These are phyloP conservation scores for Drosophila stalkeri DNA, from an alignment of 2,888 invertebrate species.

Conservation along the genomic window DNA sequence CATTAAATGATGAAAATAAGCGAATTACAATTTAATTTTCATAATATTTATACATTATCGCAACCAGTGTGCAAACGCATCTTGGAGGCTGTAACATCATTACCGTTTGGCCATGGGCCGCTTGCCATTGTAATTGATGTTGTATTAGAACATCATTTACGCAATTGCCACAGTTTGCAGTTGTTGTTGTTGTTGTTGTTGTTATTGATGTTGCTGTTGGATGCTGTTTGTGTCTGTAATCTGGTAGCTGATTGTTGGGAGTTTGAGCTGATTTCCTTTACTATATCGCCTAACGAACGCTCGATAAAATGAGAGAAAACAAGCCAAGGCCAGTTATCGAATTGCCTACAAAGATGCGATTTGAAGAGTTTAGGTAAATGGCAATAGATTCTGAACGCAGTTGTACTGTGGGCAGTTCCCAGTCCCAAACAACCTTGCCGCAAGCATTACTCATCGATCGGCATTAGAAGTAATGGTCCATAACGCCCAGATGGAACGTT, in stretches of 20 bases:
- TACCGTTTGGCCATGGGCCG: constrained; percentile 73
- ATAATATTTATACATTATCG: not conserved
- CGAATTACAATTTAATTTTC: too few species aligned
- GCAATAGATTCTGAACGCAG: constrained; percentile 23
- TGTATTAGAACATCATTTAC: constrained; percentile 81
- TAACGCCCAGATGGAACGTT: constrained; percentile 44
- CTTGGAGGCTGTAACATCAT: constrained; percentile 68
- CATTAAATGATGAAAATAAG: not conserved
- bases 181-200: constrained; percentile 21
- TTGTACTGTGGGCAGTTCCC: constrained; percentile 34
- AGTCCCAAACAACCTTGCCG: constrained; percentile 59
- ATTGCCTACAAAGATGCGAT: constrained; percentile 35
- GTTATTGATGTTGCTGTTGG: constrained; percentile 28
- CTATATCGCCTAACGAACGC: constrained; percentile 53
- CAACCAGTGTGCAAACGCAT: constrained; percentile 56
- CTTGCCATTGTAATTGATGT: constrained; percentile 79
- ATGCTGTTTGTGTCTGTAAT: constrained; percentile 38
- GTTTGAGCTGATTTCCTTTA: constrained; percentile 41
- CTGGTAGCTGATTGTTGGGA: constrained; percentile 49
- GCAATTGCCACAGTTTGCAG: constrained; percentile 71
- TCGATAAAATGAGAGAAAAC: constrained; percentile 35
- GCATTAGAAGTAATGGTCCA: constrained; percentile 53
- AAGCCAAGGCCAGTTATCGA: constrained; percentile 54
- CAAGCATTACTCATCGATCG: constrained; percentile 49
- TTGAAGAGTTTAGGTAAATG: constrained; percentile 35